Conservation (phyloP, 2,113 vertebrate genomes). For the Rattus rattus region DNA sequence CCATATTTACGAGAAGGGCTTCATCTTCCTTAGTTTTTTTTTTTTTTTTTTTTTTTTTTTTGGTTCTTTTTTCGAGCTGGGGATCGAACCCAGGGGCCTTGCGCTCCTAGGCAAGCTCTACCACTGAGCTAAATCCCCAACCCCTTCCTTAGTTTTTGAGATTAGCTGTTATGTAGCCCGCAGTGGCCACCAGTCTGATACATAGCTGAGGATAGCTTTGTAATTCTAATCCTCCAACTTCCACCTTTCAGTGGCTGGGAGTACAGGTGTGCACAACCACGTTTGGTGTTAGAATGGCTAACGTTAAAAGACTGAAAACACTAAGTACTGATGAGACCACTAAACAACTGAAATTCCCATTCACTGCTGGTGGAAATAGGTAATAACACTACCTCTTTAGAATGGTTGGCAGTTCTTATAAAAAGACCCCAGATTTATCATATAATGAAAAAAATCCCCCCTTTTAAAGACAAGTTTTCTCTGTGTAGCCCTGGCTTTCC, state of each 20-base stretch:
- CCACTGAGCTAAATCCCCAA: too few relatives aligned
- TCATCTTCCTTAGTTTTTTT: neutral
- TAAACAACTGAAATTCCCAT: conserved; percentile 38
- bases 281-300: neutral
- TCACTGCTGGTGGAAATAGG: neutral
- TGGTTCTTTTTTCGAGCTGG: too few relatives aligned
- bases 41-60: too few relatives aligned
- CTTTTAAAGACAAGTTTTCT: neutral
- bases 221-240: neutral
- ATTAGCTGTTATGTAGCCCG: neutral
- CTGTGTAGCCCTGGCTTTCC: neutral
- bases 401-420: neutral
- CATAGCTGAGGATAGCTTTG: neutral
- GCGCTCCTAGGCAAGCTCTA: too few relatives aligned
- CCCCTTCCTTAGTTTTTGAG: too few relatives aligned
- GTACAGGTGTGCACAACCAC: neutral
- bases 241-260: neutral
- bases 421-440: neutral
- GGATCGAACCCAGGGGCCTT: too few relatives aligned
- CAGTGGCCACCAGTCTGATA: neutral
- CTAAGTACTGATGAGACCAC: neutral
- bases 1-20: neutral
- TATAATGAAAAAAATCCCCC: neutral
- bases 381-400: neutral
- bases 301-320: conserved; percentile 43